A percentile compares a stretch with the other conserved stretches of the same genome.
Conservation (phyloP, 2,113 vertebrate species). For the Cathartes aura region DNA sequence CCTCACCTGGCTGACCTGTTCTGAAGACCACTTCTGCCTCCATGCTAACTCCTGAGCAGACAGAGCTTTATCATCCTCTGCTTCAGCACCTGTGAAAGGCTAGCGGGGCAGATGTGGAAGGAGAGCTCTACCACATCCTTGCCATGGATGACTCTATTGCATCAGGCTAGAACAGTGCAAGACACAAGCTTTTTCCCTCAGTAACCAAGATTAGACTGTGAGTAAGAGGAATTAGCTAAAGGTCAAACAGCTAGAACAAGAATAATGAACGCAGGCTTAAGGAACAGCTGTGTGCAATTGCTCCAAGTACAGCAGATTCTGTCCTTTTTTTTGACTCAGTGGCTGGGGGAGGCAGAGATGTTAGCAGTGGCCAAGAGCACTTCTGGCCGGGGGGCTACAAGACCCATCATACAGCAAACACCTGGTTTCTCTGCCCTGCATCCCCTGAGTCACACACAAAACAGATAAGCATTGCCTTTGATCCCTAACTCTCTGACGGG, state of each 20-base stretch:
- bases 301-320: conserved; percentile 22
- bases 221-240: conserved; percentile 61
- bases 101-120: background rate
- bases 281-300: conserved; percentile 51
- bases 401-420: background rate
- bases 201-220: conserved; percentile 38
- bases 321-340: background rate
- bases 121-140: background rate
- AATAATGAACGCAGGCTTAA: conserved; percentile 27
- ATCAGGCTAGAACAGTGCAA: conserved; percentile 8
- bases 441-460: background rate
- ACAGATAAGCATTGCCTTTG: background rate
- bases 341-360: background rate
- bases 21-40: background rate
- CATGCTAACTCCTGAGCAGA: background rate
- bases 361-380: background rate
- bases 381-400: background rate
- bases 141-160: background rate
- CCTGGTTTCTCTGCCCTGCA: background rate
- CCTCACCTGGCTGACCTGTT: background rate
- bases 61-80: background rate
- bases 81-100: background rate
- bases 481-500: background rate
- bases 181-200: background rate
- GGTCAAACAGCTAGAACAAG: conserved; percentile 46